Conservation (phyloP, 2,113 vertebrate species). For the Zosterops borbonicus region DNA sequence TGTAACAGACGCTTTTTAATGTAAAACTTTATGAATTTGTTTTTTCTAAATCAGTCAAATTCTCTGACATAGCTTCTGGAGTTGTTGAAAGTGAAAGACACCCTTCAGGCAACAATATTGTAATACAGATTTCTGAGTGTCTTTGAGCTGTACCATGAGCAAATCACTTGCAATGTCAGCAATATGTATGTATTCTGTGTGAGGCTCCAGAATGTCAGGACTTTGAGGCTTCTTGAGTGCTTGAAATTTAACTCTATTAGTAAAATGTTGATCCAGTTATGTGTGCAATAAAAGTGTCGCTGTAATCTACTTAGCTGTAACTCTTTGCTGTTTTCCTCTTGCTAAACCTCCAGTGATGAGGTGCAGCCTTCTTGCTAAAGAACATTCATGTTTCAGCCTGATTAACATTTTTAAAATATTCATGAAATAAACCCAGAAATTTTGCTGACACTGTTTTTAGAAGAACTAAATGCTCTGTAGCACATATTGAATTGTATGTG, state of each 20-base stretch:
- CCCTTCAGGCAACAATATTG: background rate
- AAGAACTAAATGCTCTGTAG: slow-evolving; percentile 31
- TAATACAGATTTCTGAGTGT: background rate
- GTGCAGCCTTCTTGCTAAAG: background rate
- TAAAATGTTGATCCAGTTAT: background rate
- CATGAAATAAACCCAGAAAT: background rate
- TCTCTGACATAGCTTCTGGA: background rate
- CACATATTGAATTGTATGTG: slow-evolving; percentile 3
- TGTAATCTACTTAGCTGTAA: background rate
- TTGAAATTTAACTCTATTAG: background rate
- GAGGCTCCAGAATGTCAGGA: background rate
- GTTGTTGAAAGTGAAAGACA: background rate
- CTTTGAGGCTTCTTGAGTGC: background rate
- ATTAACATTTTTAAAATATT: slow-evolving; percentile 41
- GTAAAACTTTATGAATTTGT: background rate
- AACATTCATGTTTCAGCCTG: slow-evolving; percentile 2
- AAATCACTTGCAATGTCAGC: background rate
- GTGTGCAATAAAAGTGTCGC: background rate
- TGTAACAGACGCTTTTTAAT: background rate
- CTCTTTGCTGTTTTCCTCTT: background rate
- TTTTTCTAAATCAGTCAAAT: background rate
- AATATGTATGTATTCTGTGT: background rate
- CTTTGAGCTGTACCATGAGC: background rate
- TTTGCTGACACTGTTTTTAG: slow-evolving; percentile 44
- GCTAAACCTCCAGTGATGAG: background rate